Evolutionary conservation across 2,888 invertebrate species (phyloP).

Genomic region (Aspidiotus rigidus): DNA sequence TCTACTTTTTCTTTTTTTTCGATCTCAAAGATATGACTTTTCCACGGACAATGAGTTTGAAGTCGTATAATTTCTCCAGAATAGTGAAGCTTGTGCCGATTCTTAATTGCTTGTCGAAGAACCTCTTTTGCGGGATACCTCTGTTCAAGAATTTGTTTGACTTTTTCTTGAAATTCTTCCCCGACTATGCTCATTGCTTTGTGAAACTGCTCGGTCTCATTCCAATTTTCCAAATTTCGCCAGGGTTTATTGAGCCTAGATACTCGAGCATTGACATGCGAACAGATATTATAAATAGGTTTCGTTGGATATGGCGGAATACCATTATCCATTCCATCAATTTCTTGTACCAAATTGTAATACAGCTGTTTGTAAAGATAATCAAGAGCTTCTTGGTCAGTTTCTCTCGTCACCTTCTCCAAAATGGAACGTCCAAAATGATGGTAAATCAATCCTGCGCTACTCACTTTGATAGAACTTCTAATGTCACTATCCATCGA

Average conservation of each 20-base stretch:
- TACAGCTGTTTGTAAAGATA: constrained; percentile 65
- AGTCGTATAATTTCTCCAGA: constrained; percentile 77
- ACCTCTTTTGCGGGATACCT: constrained; percentile 61
- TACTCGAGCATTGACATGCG: constrained; percentile 68
- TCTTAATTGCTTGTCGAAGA: constrained; percentile 60
- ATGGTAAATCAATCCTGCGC: constrained; percentile 85
- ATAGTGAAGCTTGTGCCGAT: constrained; percentile 54
- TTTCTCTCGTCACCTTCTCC: constrained; percentile 48
- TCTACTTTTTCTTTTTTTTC: constrained; percentile 64
- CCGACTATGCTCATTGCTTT: constrained; percentile 71
- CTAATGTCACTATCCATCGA: constrained; percentile 47
- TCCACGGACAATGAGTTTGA: constrained; percentile 72
- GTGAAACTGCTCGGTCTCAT: constrained; percentile 55
- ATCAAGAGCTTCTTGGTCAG: constrained; percentile 48
- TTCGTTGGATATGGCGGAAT: constrained; percentile 66
- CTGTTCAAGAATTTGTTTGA: constrained; percentile 42
- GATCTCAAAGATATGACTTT: constrained; percentile 71
- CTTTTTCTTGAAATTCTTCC: constrained; percentile 63
- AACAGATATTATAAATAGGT: constrained; percentile 56
- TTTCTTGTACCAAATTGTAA: constrained; percentile 76
- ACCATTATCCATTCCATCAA: constrained; percentile 97
- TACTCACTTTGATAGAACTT: constrained; percentile 66
- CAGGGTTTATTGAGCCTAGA: constrained; percentile 72
- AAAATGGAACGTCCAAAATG: constrained; percentile 80
- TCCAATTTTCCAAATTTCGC: constrained; percentile 53